phyloP scores from a whole-genome alignment of 2,113 vertebrate genomes.

The Eudyptes chrysolophus region DNA sequence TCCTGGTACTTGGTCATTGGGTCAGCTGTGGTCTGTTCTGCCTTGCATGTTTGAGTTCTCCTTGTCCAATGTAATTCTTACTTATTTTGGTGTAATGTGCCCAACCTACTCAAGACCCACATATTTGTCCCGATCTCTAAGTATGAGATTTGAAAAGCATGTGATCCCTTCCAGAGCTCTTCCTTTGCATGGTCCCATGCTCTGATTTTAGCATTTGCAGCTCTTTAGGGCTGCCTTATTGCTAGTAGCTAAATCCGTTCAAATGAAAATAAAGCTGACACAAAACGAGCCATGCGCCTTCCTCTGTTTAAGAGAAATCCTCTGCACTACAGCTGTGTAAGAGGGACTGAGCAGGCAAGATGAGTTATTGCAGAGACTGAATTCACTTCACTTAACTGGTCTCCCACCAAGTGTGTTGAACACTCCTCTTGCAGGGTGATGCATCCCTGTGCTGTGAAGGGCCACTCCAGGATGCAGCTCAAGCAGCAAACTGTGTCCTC shows the following conservation, averaged over 20 bases:
- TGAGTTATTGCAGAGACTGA: not conserved
- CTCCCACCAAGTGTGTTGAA: not conserved
- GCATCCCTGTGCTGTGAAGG: accelerated
- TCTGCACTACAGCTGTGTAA: not conserved
- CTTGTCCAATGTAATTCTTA: not conserved
- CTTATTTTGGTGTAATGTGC: not conserved
- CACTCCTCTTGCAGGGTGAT: not conserved
- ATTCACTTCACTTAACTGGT: not conserved
- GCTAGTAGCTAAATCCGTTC: not conserved
- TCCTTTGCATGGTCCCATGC: not conserved
- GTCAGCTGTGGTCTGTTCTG: not conserved
- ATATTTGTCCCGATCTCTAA: not conserved
- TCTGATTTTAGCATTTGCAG: not conserved
- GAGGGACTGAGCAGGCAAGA: not conserved
- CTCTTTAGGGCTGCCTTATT: not conserved
- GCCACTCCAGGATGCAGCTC: not conserved
- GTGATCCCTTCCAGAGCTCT: not conserved
- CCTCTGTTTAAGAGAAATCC: not conserved
- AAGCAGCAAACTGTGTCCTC: not conserved
- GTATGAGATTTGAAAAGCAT: not conserved
- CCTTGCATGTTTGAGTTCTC: not conserved
- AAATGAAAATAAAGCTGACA: not conserved
- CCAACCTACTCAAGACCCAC: not conserved
- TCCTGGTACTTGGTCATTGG: not conserved
- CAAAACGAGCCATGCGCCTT: not conserved